Percentiles rank a stretch among this genome's conserved stretches.
Conservation (phyloP, 1,140 invertebrate species). For the Drosophila lini region DNA sequence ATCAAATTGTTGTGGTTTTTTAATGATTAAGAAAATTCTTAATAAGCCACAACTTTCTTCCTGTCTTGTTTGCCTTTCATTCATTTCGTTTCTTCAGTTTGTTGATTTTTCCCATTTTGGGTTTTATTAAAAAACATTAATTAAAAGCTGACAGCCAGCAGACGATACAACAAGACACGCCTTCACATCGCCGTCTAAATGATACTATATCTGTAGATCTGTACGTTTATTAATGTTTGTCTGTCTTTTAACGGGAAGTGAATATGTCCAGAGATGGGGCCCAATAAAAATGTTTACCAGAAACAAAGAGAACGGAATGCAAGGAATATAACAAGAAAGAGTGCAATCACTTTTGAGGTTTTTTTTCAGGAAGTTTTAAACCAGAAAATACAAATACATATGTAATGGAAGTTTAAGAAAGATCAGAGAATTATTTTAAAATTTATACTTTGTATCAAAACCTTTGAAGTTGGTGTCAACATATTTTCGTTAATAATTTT, state of each 20-base stretch:
- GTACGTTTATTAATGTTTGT: conserved; percentile 24
- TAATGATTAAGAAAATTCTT: not conserved
- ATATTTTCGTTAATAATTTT: too few species aligned
- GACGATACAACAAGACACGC: conserved; percentile 38
- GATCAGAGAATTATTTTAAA: too few species aligned
- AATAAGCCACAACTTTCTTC: conserved; percentile 21
- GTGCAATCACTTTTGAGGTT: conserved; percentile 31
- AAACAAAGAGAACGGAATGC: conserved; percentile 12
- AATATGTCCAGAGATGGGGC: conserved; percentile 5
- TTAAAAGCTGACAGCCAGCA: conserved; percentile 40
- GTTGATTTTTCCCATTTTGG: conserved; percentile 18
- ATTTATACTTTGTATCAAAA: too few species aligned
- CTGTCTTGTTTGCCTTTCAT: not conserved
- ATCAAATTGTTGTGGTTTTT: conserved; percentile 4
- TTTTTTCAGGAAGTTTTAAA: conserved; percentile 7
- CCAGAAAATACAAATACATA: not conserved
- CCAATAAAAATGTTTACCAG: conserved; percentile 17
- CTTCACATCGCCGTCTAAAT: conserved; percentile 6
- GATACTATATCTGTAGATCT: conserved; percentile 12
- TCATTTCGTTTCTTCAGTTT: not conserved
- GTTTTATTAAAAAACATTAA: conserved; percentile 48
- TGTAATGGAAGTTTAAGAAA: too few species aligned
- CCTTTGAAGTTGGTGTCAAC: too few species aligned
- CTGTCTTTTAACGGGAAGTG: conserved; percentile 33
- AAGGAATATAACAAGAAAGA: conserved; percentile 2